Percentiles rank a stretch among this genome's conserved stretches.
Evolutionary conservation across 2,797 vertebrate species (phyloP).

Genomic region (Pseudochaenichthys georgianus): DNA sequence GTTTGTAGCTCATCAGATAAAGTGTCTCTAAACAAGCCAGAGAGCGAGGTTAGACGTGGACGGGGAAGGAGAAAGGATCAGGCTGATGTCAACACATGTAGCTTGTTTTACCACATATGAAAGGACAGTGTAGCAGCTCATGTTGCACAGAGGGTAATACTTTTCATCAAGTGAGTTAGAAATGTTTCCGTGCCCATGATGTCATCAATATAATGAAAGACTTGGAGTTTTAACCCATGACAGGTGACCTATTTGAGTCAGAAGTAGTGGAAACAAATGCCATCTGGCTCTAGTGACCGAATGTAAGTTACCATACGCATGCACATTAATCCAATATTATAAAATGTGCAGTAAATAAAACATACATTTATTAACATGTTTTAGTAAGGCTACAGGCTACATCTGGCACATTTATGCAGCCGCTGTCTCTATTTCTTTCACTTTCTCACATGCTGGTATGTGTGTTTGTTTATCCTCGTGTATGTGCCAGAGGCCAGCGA

Average conservation of each 20-base stretch:
- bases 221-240: neutral
- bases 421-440: constrained; percentile 7
- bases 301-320: neutral
- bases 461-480: constrained; percentile 31
- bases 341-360: constrained; percentile 14
- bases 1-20: constrained; percentile 37
- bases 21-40: constrained; percentile 26
- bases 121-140: neutral
- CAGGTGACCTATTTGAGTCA: neutral
- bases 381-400: constrained; percentile 13
- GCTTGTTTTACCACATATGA: neutral
- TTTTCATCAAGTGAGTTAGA: constrained; percentile 14
- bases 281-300: neutral
- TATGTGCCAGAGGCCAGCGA: neutral
- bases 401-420: constrained; percentile 9
- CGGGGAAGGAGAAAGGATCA: neutral
- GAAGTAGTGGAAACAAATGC: neutral
- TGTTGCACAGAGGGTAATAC: neutral
- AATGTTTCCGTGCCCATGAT: neutral
- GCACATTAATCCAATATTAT: constrained; percentile 7
- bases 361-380: constrained; percentile 18
- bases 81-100: constrained; percentile 19
- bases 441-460: constrained; percentile 7
- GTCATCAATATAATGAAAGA: neutral
- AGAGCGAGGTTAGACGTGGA: neutral